Percentiles rank a stretch among this genome's conserved stretches.
phyloP scores from a whole-genome alignment of 2,888 invertebrate genomes.

The Panopea generosa region DNA sequence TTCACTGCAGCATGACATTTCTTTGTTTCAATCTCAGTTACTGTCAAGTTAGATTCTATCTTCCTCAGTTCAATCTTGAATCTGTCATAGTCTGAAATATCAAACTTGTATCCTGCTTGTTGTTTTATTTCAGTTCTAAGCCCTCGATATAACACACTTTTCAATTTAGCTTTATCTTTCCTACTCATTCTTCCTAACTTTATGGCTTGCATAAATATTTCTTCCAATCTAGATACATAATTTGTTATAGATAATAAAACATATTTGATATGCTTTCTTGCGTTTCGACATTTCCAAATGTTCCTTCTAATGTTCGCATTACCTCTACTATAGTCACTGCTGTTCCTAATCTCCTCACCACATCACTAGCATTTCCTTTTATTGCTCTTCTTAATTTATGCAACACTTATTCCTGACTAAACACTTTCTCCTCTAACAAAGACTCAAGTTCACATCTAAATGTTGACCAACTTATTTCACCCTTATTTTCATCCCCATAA shows the following conservation, averaged over 20 bases:
- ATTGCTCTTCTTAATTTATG: background rate
- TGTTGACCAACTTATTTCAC: background rate
- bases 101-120: too few relatives aligned
- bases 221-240: background rate
- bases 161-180: background rate
- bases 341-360: background rate
- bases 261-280: background rate
- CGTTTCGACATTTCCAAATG: background rate
- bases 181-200: background rate
- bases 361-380: background rate
- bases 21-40: too few relatives aligned
- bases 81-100: background rate
- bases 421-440: background rate
- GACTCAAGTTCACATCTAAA: conserved; percentile 4
- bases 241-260: too few relatives aligned
- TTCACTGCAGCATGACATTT: background rate
- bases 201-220: background rate
- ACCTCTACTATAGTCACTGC: background rate
- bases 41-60: background rate
- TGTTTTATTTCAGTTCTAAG: background rate
- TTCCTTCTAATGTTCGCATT: background rate
- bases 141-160: background rate
- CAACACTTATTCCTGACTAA: background rate
- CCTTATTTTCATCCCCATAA: conserved; percentile 8
- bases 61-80: background rate